Base-by-base conservation (phyloP, 2,113 vertebrate species). In the Microtus ochrogaster region DNA sequence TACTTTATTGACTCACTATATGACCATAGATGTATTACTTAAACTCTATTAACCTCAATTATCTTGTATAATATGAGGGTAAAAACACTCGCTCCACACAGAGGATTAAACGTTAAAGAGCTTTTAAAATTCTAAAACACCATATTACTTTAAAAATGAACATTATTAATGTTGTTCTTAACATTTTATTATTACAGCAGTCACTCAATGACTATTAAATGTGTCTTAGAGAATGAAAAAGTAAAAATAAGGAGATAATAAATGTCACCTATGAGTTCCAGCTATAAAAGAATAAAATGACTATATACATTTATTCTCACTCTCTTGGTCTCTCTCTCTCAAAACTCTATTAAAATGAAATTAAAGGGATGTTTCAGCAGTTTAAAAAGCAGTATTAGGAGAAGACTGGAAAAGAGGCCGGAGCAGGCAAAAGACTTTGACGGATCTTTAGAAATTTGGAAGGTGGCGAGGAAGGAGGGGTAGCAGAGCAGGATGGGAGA, bases 121-220 rank as follows among this genome's bases (percentile, higher is more conserved):
- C 44, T 94, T 95, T 97, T 94, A 95, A 95, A 96, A 96, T 49
- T 93, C 72, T 97, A 95, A 96, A 96, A 97, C 90, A 94, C 26
- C 47, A 52, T 88, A 96, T 92, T 89, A 82, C 91, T 94, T 94
- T 55, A 74, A 94, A 94, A 96, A 95, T 52, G 22, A 92, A 95
- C 76, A 41, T 93, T 97, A 97, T 92, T 92, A 94, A 96, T 94
- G 70, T 79, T 96, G 24, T 96, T 90, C 87, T 96, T 92, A 94
- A 85, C 93, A 92, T 92, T 95, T 97, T 93, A 96, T 90, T 93
- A 92, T 94, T 90, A 95, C 66, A 61, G 76, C 36, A 93, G 92
- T 96, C 89, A 96, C 55, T 96, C 88, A 92, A 36, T 95, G 85
- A 88, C 94, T 97, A 89, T 95, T 97, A 96, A 97, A 96, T 93